Percentiles rank a stretch among this genome's conserved stretches.
Conservation (phyloP, 2,113 vertebrate genomes). For the Isurus oxyrinchus region DNA sequence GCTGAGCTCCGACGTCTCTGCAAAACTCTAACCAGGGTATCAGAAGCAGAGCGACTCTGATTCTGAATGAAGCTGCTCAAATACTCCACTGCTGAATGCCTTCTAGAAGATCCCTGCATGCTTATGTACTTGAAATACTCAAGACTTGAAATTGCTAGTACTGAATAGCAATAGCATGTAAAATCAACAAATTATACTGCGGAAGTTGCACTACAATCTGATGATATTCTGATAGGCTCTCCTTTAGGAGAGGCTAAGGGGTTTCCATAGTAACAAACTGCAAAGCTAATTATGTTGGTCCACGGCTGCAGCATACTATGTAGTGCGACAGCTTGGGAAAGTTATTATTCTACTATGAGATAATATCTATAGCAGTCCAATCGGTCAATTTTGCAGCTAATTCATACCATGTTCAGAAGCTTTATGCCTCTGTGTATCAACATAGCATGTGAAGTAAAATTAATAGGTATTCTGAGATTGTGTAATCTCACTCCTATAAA, state of each 20-base stretch:
- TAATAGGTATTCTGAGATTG: not conserved
- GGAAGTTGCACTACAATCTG: conserved; percentile 49
- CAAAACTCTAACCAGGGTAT: conserved; percentile 57
- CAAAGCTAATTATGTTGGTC: conserved; percentile 55
- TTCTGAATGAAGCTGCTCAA: conserved; percentile 57
- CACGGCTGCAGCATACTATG: conserved; percentile 48
- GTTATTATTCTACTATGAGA: conserved; percentile 30
- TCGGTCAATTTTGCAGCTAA: not conserved
- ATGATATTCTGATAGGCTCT: conserved; percentile 55
- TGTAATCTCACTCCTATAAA: not conserved
- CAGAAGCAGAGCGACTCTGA: conserved; percentile 65
- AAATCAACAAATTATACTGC: conserved; percentile 48
- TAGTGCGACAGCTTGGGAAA: conserved; percentile 47
- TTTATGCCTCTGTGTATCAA: not conserved
- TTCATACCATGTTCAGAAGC: not conserved
- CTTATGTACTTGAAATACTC: not conserved
- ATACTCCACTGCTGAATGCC: conserved; percentile 53
- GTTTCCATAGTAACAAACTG: conserved; percentile 75
- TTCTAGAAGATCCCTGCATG: conserved; percentile 41
- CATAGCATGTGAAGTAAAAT: not conserved
- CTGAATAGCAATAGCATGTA: not conserved
- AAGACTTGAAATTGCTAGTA: conserved; percentile 1
- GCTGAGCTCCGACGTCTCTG: conserved; percentile 59
- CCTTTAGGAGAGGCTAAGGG: conserved; percentile 58
- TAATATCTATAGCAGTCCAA: not conserved